These are phyloP conservation scores for Isurus oxyrinchus DNA, from an alignment of 2,113 vertebrate genomes.

Conservation along the genomic window DNA sequence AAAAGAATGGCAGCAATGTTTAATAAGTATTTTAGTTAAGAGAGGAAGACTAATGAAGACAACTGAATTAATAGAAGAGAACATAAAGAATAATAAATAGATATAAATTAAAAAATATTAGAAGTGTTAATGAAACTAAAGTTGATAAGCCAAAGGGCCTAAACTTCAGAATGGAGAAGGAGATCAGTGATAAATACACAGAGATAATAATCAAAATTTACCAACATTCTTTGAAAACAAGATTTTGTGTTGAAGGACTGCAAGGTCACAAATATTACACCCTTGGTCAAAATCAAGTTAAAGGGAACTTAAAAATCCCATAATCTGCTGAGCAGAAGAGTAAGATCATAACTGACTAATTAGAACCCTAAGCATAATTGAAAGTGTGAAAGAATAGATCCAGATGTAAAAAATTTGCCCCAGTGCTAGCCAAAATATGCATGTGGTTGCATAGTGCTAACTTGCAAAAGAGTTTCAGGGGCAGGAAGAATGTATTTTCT, in stretches of 20 bases:
- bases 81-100: background rate
- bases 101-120: background rate
- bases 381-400: background rate
- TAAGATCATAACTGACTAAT: background rate
- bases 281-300: background rate
- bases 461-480: background rate
- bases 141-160: background rate
- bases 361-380: background rate
- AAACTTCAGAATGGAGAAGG: background rate
- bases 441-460: background rate
- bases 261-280: background rate
- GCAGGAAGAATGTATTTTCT: background rate
- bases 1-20: constrained; percentile 1
- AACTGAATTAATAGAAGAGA: background rate
- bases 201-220: background rate
- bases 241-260: background rate
- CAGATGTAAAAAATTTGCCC: background rate
- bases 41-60: background rate
- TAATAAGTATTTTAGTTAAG: background rate
- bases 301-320: background rate
- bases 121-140: background rate
- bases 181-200: background rate
- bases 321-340: background rate
- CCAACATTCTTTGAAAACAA: background rate
- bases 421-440: background rate